A percentile compares a stretch with the other conserved stretches of the same genome.
Conservation (phyloP, 2,113 vertebrate genomes). For the Rhagologus leucostigma region DNA sequence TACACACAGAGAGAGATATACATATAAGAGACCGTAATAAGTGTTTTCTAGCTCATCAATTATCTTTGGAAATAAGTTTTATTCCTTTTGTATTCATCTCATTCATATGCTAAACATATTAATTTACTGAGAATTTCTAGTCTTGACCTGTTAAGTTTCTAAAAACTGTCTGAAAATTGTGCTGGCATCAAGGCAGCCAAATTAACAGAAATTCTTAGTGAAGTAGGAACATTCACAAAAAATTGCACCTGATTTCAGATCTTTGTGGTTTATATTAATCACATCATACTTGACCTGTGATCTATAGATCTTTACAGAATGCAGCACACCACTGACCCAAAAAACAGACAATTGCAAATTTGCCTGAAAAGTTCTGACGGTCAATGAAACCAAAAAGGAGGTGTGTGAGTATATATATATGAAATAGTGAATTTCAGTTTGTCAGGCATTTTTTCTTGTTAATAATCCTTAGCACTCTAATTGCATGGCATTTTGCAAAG, state of each 20-base stretch:
- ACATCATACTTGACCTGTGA: not conserved
- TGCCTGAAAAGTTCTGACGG: not conserved
- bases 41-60: not conserved
- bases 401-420: not conserved
- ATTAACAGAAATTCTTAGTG: not conserved
- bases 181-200: not conserved
- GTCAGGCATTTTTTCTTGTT: not conserved
- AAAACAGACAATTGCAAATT: not conserved
- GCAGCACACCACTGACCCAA: not conserved
- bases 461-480: not conserved
- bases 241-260: not conserved
- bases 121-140: not conserved
- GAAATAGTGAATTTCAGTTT: not conserved
- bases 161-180: not conserved
- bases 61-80: not conserved
- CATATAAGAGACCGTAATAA: not conserved
- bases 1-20: accelerated
- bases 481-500: not conserved
- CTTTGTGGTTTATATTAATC: not conserved
- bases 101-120: not conserved
- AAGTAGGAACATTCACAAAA: not conserved
- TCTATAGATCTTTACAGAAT: not conserved
- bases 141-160: not conserved
- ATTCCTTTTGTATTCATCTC: not conserved
- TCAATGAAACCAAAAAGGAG: not conserved